A percentile compares a stretch with the other conserved stretches of the same genome.
Evolutionary conservation across 2,113 vertebrate species (phyloP).

Genomic region (Caretta caretta): DNA sequence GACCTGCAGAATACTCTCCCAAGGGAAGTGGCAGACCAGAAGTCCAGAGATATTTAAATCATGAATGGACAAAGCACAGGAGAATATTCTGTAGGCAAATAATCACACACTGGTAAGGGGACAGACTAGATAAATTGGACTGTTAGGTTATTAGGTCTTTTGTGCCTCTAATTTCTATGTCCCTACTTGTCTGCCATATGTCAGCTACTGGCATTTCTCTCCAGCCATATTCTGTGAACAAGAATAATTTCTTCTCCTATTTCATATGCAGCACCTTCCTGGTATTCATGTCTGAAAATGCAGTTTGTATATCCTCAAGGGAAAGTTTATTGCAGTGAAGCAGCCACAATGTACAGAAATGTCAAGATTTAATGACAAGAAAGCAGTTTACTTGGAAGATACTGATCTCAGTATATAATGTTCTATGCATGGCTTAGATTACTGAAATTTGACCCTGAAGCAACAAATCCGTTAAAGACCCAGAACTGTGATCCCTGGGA

Average conservation of each 20-base stretch:
- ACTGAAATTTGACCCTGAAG: conserved; percentile 48
- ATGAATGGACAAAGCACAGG: not conserved
- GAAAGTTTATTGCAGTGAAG: conserved; percentile 56
- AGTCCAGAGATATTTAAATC: not conserved
- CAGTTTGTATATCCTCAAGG: conserved; percentile 57
- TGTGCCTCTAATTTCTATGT: not conserved
- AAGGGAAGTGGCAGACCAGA: not conserved
- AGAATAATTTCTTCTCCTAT: conserved; percentile 39
- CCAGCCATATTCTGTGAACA: conserved; percentile 12
- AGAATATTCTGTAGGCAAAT: not conserved
- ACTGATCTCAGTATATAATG: conserved; percentile 38
- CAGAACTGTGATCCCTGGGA: conserved; percentile 21
- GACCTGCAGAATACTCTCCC: not conserved
- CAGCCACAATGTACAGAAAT: conserved; percentile 56
- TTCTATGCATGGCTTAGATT: conserved; percentile 34
- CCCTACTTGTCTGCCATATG: not conserved
- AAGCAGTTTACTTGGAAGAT: conserved; percentile 62
- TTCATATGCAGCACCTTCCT: conserved; percentile 15
- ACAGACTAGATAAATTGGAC: not conserved
- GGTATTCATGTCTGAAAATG: conserved; percentile 21
- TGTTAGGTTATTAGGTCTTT: not conserved
- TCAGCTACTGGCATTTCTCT: not conserved
- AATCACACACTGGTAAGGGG: not conserved
- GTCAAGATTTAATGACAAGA: conserved; percentile 69
- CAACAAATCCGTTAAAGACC: conserved; percentile 41